Percentiles rank a stretch among this genome's conserved stretches.
Conservation (phyloP, 2,797 vertebrate species). For the Sebastes umbrosus region DNA sequence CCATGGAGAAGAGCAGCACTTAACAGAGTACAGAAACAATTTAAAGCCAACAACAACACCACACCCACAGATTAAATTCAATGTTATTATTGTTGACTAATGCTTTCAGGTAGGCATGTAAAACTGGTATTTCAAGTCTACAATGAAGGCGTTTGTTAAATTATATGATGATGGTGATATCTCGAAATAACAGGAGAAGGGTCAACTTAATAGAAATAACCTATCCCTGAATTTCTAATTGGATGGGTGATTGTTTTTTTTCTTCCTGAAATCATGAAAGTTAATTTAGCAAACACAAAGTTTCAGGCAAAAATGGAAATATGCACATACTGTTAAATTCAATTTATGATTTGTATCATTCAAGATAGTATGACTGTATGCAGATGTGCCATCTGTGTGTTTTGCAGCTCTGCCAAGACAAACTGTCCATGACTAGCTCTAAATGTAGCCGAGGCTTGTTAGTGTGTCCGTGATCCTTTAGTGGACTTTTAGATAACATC, state of each 20-base stretch:
- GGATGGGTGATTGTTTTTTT: not conserved
- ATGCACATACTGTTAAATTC: not conserved
- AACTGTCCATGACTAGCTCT: not conserved
- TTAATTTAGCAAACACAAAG: not conserved
- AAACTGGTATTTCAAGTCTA: not conserved
- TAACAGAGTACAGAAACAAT: not conserved
- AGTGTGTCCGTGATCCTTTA: not conserved
- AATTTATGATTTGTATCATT: not conserved
- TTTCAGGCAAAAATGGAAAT: not conserved
- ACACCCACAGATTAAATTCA: not conserved
- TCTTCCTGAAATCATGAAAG: not conserved
- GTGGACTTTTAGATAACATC: not conserved
- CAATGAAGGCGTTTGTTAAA: not conserved
- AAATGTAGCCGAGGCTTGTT: conserved; percentile 8
- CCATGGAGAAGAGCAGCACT: not conserved
- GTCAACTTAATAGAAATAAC: not conserved
- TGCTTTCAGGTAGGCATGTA: not conserved
- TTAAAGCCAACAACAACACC: not conserved
- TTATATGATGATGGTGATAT: too few species aligned
- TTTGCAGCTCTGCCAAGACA: conserved; percentile 21
- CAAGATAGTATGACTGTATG: not conserved
- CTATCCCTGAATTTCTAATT: not conserved
- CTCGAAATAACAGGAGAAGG: too few species aligned
- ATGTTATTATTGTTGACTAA: not conserved
- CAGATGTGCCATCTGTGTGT: not conserved